Conservation (phyloP, 2,113 vertebrate species). For the Colossoma macropomum region DNA sequence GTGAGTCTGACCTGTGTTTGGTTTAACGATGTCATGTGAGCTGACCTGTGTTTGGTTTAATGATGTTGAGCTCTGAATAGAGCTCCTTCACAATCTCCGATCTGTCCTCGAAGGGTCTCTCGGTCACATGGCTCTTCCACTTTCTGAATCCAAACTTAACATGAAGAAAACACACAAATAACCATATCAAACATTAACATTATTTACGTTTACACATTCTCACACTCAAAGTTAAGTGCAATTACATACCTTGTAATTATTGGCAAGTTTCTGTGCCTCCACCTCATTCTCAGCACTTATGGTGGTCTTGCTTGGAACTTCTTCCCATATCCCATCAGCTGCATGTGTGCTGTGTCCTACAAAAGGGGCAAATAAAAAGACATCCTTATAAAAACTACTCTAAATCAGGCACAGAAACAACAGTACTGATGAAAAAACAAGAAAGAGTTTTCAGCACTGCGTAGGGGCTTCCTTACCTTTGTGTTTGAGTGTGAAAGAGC, state of each 20-base stretch:
- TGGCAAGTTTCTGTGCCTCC: conserved; percentile 86
- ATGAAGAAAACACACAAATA: background rate
- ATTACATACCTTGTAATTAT: conserved; percentile 82
- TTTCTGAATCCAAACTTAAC: conserved; percentile 90
- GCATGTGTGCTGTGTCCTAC: conserved; percentile 60
- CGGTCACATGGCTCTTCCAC: conserved; percentile 91
- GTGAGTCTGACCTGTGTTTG: conserved; percentile 26
- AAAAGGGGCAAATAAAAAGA: background rate
- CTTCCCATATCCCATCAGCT: conserved; percentile 71
- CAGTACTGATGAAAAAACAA: too few species aligned
- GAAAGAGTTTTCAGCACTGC: background rate
- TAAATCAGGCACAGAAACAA: too few species aligned
- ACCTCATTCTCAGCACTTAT: conserved; percentile 82
- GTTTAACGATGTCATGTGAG: too few species aligned
- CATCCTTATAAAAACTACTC: too few species aligned
- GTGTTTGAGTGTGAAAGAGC: conserved; percentile 59
- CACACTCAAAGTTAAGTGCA: background rate
- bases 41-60: conserved; percentile 79
- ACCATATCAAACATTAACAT: background rate
- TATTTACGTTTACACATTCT: background rate
- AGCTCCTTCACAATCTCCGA: conserved; percentile 89
- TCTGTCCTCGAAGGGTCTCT: conserved; percentile 81
- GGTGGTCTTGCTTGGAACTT: conserved; percentile 74
- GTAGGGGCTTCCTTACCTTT: conserved; percentile 53
- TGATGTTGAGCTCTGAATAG: conserved; percentile 83